A percentile compares a stretch with the other conserved stretches of the same genome.
Conservation (phyloP, 1,140 invertebrate species). For the Gerris buenoi region DNA sequence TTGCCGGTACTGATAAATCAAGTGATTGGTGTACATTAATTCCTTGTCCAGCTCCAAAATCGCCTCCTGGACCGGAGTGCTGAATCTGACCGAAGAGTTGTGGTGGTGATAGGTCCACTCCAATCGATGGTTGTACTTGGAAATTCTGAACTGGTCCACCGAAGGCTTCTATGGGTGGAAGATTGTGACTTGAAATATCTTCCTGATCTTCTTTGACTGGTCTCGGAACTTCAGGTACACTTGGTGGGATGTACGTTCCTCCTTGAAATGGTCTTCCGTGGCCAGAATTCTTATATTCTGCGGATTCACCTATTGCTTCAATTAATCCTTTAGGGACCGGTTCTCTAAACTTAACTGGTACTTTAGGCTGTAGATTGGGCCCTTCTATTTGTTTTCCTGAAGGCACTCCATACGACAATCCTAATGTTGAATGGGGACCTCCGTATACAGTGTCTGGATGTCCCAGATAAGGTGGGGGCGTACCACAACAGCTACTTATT, state of each 20-base stretch:
- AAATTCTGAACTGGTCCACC: slow-evolving; percentile 2
- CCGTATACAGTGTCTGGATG: slow-evolving; percentile 6
- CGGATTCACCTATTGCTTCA: slow-evolving; percentile 40
- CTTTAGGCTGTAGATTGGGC: slow-evolving; percentile 32
- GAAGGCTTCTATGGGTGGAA: neutral
- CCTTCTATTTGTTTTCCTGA: slow-evolving; percentile 25
- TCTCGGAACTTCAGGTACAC: slow-evolving; percentile 36
- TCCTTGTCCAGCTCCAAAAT: neutral
- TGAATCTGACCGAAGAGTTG: slow-evolving; percentile 3
- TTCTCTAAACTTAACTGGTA: slow-evolving; percentile 48
- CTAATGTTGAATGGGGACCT: slow-evolving; percentile 11
- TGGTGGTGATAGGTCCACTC: slow-evolving; percentile 16
- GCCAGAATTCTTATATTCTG: slow-evolving; percentile 26
- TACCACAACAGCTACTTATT: slow-evolving; percentile 20
- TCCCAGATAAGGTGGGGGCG: slow-evolving; percentile 21
- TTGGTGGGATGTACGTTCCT: slow-evolving; percentile 44
- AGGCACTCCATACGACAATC: slow-evolving; percentile 20
- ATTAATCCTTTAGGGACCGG: slow-evolving; percentile 48
- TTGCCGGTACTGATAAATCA: neutral
- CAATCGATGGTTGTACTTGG: slow-evolving; percentile 13
- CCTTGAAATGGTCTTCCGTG: slow-evolving; percentile 30
- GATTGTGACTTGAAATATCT: neutral
- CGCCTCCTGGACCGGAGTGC: neutral
- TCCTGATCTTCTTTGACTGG: slow-evolving; percentile 9
- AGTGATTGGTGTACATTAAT: slow-evolving; percentile 9